phyloP scores from a whole-genome alignment of 37 sponge, comb jelly and placozoan genomes.

The Geodia barretti region DNA sequence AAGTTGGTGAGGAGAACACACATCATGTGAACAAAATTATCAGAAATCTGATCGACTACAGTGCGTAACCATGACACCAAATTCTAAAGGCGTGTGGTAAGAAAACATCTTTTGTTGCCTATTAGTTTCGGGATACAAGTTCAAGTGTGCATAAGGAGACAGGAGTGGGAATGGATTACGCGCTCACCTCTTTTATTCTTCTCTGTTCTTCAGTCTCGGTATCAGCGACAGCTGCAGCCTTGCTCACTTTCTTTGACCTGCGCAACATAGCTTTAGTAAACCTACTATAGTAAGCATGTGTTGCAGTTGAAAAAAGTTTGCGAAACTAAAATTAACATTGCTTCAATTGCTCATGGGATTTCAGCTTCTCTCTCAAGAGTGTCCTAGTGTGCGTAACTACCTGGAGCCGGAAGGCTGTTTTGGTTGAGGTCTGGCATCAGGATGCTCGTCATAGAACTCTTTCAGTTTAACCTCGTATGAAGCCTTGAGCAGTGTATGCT shows the following conservation, averaged over 20 bases:
- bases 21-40: not conserved
- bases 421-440: slow-evolving; percentile 24
- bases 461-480: slow-evolving; percentile 24
- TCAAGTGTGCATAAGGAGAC: not conserved
- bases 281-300: too few relatives aligned
- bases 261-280: not conserved
- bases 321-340: too few relatives aligned
- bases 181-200: slow-evolving; percentile 11
- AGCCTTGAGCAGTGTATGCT: not conserved
- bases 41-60: too few relatives aligned
- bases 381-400: too few relatives aligned
- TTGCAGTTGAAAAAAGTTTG: too few relatives aligned
- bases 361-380: too few relatives aligned
- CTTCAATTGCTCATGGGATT: too few relatives aligned
- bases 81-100: not conserved
- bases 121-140: too few relatives aligned
- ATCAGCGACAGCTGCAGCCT: not conserved
- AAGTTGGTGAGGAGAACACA: not conserved
- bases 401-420: not conserved
- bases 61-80: too few relatives aligned
- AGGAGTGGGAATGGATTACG: not conserved
- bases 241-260: not conserved
- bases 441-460: slow-evolving; percentile 40
- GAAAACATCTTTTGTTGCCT: too few relatives aligned
- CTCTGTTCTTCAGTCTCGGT: not conserved